These are phyloP conservation scores for Pantelozetes paolii DNA, from an alignment of 2,888 invertebrate species.

Conservation along the genomic window DNA sequence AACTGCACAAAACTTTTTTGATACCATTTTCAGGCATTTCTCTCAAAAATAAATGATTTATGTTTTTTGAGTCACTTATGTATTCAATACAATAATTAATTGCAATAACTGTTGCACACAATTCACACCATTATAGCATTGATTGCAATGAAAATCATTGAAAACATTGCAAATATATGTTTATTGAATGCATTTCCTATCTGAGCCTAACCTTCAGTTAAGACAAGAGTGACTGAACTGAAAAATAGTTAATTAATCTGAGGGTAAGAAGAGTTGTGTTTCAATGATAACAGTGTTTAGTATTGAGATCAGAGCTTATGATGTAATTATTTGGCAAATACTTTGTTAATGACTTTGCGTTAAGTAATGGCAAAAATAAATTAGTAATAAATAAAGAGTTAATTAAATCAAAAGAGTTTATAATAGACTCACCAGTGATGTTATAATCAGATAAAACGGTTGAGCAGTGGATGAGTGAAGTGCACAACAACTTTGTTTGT, in stretches of 20 bases:
- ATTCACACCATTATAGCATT: neutral
- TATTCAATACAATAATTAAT: neutral
- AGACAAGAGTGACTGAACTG: constrained; percentile 7
- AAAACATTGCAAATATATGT: neutral
- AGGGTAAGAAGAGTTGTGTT: neutral
- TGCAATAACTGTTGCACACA: constrained; percentile 10
- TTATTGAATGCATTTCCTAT: neutral
- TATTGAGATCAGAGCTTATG: neutral
- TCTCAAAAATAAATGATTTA: constrained; percentile 11
- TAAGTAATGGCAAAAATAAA: neutral
- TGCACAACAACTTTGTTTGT: neutral
- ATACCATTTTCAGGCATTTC: neutral
- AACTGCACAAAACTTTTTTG: constrained; percentile 16
- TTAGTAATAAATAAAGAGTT: constrained; percentile 1
- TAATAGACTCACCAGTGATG: constrained; percentile 3
- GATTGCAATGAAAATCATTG: neutral
- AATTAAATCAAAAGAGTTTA: neutral
- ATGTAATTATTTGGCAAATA: neutral
- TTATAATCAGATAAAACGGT: neutral
- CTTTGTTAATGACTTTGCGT: too few relatives aligned
- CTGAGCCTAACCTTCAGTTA: neutral
- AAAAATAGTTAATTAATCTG: neutral
- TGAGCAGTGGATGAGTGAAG: neutral
- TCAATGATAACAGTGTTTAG: neutral
- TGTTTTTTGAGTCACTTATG: constrained; percentile 1